Percentiles rank a stretch among this genome's conserved stretches.
Conservation (phyloP, 2,797 vertebrate species). For the Phrynocephalus guinanensis region DNA sequence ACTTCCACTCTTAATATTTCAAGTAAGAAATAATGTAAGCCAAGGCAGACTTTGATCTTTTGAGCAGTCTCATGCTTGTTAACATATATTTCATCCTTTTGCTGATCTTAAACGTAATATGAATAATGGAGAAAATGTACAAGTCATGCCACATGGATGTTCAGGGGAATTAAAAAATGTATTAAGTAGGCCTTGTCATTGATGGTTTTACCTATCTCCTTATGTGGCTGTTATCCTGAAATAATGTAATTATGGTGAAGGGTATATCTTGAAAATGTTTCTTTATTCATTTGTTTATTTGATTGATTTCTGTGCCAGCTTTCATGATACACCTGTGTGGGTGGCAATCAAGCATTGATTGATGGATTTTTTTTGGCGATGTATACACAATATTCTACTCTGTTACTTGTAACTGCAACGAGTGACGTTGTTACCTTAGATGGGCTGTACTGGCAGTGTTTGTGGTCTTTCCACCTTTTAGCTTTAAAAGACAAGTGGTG, state of each 20-base stretch:
- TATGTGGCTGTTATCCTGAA: neutral
- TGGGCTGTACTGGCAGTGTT: neutral
- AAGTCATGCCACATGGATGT: neutral
- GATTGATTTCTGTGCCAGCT: no score
- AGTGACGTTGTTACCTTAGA: neutral
- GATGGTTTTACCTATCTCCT: neutral
- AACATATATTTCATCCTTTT: conserved; percentile 14
- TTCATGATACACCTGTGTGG: neutral
- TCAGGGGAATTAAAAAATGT: neutral
- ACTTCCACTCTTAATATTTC: conserved; percentile 49
- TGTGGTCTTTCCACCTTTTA: neutral
- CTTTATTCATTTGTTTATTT: no score
- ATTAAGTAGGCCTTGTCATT: neutral
- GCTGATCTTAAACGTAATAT: neutral
- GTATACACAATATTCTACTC: neutral
- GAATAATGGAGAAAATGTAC: conserved; percentile 9
- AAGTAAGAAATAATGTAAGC: neutral
- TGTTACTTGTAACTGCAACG: neutral
- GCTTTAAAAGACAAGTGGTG: neutral
- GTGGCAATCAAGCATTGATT: neutral
- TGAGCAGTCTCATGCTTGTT: conserved; percentile 29
- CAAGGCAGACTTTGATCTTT: conserved; percentile 21
- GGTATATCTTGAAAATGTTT: neutral
- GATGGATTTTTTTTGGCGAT: neutral
- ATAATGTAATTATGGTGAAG: neutral